These are phyloP conservation scores for Congeria kusceri DNA, from an alignment of 2,888 invertebrate species.

Conservation along the genomic window DNA sequence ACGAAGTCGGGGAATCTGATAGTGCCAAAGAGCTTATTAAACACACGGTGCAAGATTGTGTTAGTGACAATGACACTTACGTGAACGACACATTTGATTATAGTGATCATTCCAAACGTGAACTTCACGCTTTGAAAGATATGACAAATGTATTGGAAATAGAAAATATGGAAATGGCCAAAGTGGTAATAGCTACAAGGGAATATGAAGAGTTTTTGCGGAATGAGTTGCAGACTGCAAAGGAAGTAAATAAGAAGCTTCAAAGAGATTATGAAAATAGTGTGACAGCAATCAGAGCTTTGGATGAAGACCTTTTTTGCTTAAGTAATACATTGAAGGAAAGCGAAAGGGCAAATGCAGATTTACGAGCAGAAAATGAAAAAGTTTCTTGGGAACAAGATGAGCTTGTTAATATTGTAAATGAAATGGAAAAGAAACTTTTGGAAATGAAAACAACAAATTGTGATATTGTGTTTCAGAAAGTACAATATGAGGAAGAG, in stretches of 20 bases:
- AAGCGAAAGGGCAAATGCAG: conserved; percentile 10
- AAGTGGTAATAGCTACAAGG: not conserved
- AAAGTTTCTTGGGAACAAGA: conserved; percentile 48
- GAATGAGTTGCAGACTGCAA: conserved; percentile 3
- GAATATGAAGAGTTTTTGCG: not conserved
- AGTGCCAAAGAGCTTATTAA: not conserved
- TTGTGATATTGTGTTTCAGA: conserved; percentile 40
- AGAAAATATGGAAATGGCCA: conserved; percentile 1
- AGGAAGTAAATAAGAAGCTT: not conserved
- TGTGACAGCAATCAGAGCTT: not conserved
- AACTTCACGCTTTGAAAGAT: not conserved
- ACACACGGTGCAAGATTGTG: not conserved
- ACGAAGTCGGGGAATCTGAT: not conserved
- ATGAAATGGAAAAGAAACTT: conserved; percentile 41
- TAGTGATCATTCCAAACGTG: no score
- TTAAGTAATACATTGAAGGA: conserved; percentile 4
- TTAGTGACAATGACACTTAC: not conserved
- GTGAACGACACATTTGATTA: no score
- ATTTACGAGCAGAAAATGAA: conserved; percentile 44
- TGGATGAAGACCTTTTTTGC: conserved; percentile 2
- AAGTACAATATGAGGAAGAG: conserved; percentile 53
- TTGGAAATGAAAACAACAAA: conserved; percentile 41
- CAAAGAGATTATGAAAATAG: conserved; percentile 16
- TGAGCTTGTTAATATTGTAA: conserved; percentile 44
- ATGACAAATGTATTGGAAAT: conserved; percentile 2